phyloP scores from a whole-genome alignment of 2,888 invertebrate genomes.

The Mythimna vitellina region DNA sequence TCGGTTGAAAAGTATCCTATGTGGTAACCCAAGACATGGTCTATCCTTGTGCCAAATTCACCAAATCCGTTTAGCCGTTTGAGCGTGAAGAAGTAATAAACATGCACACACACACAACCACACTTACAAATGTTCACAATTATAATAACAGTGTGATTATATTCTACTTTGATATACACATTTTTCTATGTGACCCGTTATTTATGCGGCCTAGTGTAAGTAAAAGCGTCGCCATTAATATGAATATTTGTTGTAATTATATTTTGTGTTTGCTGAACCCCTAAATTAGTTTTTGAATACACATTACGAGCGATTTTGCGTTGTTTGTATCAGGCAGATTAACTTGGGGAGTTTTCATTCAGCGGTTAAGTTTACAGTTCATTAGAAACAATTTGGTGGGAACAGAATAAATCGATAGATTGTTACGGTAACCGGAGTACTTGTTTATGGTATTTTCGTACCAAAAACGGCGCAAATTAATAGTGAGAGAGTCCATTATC shows the following conservation, averaged over 20 bases:
- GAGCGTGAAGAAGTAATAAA: too few species aligned
- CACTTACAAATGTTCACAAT: too few species aligned
- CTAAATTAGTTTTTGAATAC: constrained; percentile 58
- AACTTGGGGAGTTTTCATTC: constrained; percentile 39
- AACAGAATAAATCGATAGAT: constrained; percentile 49
- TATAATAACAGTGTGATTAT: too few species aligned
- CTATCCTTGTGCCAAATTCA: too few species aligned
- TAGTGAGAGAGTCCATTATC: constrained; percentile 87
- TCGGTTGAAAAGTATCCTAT: too few species aligned
- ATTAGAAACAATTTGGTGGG: constrained; percentile 38
- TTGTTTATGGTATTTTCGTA: constrained; percentile 77
- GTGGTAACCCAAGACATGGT: too few species aligned
- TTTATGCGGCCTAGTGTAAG: constrained; percentile 17
- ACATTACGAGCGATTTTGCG: constrained; percentile 40
- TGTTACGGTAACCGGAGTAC: constrained; percentile 66
- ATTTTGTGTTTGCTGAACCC: constrained; percentile 38
- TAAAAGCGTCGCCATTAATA: constrained; percentile 21
- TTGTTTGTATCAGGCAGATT: constrained; percentile 39
- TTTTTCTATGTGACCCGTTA: background rate
- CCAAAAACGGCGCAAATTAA: constrained; percentile 83
- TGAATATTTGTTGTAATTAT: constrained; percentile 45
- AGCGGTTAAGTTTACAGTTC: constrained; percentile 41
- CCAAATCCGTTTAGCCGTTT: too few species aligned
- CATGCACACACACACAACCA: too few species aligned
- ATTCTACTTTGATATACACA: background rate